phyloP scores from a whole-genome alignment of 2,888 invertebrate species.

The Zaprionus obscuricornis region DNA sequence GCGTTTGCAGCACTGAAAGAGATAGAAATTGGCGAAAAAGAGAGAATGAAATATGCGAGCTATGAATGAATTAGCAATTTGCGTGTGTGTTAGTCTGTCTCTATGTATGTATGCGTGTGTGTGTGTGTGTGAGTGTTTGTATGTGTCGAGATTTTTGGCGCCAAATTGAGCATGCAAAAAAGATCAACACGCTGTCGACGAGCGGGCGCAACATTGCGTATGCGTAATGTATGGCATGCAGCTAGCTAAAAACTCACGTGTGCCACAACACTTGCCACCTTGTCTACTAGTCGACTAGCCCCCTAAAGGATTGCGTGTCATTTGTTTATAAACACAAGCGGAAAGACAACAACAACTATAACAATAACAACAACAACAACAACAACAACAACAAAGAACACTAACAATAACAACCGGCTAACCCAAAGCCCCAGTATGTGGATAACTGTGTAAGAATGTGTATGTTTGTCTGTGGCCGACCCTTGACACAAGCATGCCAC shows the following conservation, averaged over 20 bases:
- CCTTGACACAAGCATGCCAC: conserved; percentile 39
- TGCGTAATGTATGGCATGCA: conserved; percentile 68
- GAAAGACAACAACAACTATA: conserved; percentile 14
- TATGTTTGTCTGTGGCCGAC: no score
- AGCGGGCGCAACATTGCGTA: conserved; percentile 58
- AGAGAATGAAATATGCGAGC: conserved; percentile 34
- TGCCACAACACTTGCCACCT: conserved; percentile 9
- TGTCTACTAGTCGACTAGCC: conserved; percentile 32
- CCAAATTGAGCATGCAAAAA: conserved; percentile 66
- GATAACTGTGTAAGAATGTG: no score
- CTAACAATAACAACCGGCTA: conserved; percentile 31
- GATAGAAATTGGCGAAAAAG: conserved; percentile 18
- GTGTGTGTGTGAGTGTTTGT: conserved; percentile 15
- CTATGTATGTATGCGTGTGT: conserved; percentile 24
- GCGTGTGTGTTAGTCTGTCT: conserved; percentile 29
- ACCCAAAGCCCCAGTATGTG: conserved; percentile 60
- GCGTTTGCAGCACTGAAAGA: conserved; percentile 16
- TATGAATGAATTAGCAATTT: conserved; percentile 60
- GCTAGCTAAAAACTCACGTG: conserved; percentile 37
- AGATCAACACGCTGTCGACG: conserved; percentile 51
- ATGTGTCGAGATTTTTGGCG: conserved; percentile 67
- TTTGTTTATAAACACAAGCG: conserved; percentile 80
- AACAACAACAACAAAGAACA: conserved; percentile 20
- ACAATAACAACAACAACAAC: conserved; percentile 8
- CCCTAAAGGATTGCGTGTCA: conserved; percentile 78